A percentile compares a stretch with the other conserved stretches of the same genome.
Conservation (phyloP, 2,888 invertebrate genomes). For the Willowsia nigromaculata region DNA sequence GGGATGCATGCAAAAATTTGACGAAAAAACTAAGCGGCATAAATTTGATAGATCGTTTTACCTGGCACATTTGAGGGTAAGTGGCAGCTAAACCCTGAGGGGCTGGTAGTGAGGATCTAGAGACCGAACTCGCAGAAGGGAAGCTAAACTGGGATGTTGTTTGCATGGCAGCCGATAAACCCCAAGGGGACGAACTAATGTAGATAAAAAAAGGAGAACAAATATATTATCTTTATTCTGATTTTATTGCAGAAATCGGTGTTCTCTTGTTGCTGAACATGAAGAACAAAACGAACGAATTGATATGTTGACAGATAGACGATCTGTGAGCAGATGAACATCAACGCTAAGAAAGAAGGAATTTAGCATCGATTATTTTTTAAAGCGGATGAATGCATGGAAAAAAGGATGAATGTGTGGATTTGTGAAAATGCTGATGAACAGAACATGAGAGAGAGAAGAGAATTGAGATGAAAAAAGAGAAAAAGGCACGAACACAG, state of each 20-base stretch:
- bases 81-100: conserved; percentile 60
- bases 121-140: conserved; percentile 51
- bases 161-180: conserved; percentile 62
- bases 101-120: conserved; percentile 29
- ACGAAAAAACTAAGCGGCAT: too few relatives aligned
- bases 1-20: neutral
- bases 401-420: neutral
- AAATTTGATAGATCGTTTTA: neutral
- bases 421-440: neutral
- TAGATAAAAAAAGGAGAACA: neutral
- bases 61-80: conserved; percentile 71
- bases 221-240: neutral
- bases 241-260: neutral
- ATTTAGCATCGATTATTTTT: neutral
- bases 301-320: neutral
- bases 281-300: neutral
- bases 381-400: too few relatives aligned
- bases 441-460: neutral
- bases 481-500: conserved; percentile 20
- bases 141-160: conserved; percentile 60
- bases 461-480: neutral
- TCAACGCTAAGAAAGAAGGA: too few relatives aligned
- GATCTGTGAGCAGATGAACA: neutral
- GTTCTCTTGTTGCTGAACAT: neutral
- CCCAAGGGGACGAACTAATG: conserved; percentile 61